These are phyloP conservation scores for Procapra przewalskii DNA, from an alignment of 2,113 vertebrate genomes.

Conservation along the genomic window DNA sequence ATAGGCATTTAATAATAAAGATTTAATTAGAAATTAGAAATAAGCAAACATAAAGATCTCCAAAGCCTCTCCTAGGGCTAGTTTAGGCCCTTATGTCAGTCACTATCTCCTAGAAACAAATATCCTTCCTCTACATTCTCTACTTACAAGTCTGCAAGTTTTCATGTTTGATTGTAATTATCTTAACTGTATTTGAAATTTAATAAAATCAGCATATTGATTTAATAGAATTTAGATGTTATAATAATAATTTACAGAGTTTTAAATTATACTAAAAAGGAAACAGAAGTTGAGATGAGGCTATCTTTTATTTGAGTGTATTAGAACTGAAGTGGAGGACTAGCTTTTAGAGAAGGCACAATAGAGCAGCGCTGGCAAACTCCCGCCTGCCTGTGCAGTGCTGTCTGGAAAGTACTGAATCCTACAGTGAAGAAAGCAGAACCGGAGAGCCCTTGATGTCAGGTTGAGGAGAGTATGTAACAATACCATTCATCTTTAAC, in stretches of 20 bases:
- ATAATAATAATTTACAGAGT: background rate
- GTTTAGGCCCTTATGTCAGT: constrained; percentile 2
- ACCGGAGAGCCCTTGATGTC: background rate
- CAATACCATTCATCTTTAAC: background rate
- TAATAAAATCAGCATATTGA: constrained; percentile 28
- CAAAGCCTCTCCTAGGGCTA: background rate
- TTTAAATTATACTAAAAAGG: constrained; percentile 17
- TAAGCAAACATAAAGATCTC: background rate
- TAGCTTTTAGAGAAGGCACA: background rate
- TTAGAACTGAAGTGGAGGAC: background rate
- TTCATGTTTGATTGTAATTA: constrained; percentile 1
- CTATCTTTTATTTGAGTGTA: background rate
- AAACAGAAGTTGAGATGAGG: constrained; percentile 12
- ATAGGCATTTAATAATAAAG: constrained; percentile 16
- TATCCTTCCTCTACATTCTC: background rate
- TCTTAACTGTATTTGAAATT: constrained; percentile 10
- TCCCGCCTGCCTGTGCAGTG: background rate
- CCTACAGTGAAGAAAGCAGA: background rate
- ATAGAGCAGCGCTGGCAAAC: background rate
- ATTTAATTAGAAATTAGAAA: constrained; percentile 43
- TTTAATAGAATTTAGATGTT: constrained; percentile 30
- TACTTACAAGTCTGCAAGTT: background rate
- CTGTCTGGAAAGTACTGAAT: background rate
- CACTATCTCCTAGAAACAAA: constrained; percentile 5
- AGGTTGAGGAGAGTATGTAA: background rate